phyloP scores from a whole-genome alignment of 2,113 vertebrate genomes.

The Glaucomys volans region DNA sequence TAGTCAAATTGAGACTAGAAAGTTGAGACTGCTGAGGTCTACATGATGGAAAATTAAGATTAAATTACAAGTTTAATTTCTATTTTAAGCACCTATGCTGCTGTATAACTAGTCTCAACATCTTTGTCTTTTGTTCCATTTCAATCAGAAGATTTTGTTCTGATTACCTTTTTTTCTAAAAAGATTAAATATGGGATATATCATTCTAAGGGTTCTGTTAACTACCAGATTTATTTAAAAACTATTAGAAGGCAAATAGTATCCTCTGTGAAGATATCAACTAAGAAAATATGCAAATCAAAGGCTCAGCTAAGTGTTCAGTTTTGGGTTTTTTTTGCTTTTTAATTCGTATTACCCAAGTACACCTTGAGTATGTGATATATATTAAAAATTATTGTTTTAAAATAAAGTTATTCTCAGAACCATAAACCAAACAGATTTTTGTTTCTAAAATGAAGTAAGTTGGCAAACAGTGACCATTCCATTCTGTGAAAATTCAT shows the following conservation, averaged over 20 bases:
- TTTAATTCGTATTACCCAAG: constrained; percentile 9
- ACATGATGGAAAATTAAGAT: background rate
- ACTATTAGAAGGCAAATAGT: constrained; percentile 36
- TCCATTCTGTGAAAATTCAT: constrained; percentile 53
- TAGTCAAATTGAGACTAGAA: constrained; percentile 24
- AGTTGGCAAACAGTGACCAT: background rate
- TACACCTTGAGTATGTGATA: background rate
- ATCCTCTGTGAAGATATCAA: background rate
- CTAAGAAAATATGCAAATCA: constrained; percentile 35
- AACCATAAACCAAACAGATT: constrained; percentile 46
- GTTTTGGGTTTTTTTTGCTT: background rate
- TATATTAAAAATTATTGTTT: constrained; percentile 23
- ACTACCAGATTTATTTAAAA: background rate
- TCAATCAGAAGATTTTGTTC: constrained; percentile 13
- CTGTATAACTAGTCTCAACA: background rate
- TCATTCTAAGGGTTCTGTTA: background rate
- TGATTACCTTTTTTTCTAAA: constrained; percentile 26
- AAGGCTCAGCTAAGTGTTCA: background rate
- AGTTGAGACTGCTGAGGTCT: background rate
- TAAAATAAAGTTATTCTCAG: constrained; percentile 64
- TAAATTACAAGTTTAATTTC: constrained; percentile 29
- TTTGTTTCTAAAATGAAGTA: constrained; percentile 57
- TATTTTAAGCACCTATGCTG: background rate
- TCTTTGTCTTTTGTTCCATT: constrained; percentile 62
- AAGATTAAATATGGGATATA: background rate